Evolutionary conservation across 1,140 invertebrate genomes (phyloP), one percentile per base, ranked within the genome.

Genomic region (Cyclargus thomasi): DNA sequence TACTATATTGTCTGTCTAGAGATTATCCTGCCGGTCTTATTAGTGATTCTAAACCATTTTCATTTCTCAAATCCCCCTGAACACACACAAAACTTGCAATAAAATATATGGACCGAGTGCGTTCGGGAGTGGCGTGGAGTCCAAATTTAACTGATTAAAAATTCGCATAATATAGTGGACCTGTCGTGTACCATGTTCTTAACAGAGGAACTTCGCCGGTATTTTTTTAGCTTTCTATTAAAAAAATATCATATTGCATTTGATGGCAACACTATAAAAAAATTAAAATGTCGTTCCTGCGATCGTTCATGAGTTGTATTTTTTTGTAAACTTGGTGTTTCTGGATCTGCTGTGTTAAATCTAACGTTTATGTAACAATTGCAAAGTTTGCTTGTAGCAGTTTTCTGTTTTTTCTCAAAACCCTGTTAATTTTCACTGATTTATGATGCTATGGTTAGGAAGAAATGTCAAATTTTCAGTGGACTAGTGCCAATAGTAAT

Each of bases 381-480:
- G 14, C 29, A 16, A 47, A 11, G 39, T 47, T 47, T 47, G 39
- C 10, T 47, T 7, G 8, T 47, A 0, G 14, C 39, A 47, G 11
- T 47, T 47, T 47, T 47, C 39, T 47, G 14, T 47, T 47, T 16
- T 8, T 47, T 47, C 14, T 1, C 14, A 47, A 14, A 14, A 47
- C 0, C 14, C 39, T 47, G 8, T 5, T 0, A 29, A 6, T 47
- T 16, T 16, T 47, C 39, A 2, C 39, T 47, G 14, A 47, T 47
- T 47, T 47, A 47, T 14, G 14, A 47, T 47, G 39, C 14, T 47
- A 47, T 16, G 39, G 39, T 47, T 47, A 47, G 39, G 6, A 82
- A 80, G 80, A 87, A 85, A 85, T 80, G 86, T 88, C 85, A 88
- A 81, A 86, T 77, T 81, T 83, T 85, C 80, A 76, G 78, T 88